A percentile compares a stretch with the other conserved stretches of the same genome.
phyloP scores from a whole-genome alignment of 2,888 invertebrate genomes.

The Allygus modestus region DNA sequence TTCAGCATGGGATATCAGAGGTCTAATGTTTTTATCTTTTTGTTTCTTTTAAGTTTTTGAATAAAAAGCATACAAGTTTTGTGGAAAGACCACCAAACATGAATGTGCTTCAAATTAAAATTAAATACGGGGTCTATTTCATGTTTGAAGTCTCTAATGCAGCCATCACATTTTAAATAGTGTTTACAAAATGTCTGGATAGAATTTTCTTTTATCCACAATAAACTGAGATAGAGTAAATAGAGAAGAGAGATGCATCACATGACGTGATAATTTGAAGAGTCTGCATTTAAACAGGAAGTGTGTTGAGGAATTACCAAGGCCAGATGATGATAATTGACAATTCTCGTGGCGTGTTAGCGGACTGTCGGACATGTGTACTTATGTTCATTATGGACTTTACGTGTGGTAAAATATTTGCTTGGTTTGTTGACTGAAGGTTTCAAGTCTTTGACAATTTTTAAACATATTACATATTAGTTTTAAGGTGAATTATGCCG shows the following conservation, averaged over 20 bases:
- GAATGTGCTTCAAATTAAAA: too few relatives aligned
- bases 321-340: conserved; percentile 31
- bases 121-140: too few relatives aligned
- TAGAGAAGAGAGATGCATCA: not conserved
- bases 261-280: not conserved
- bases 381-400: not conserved
- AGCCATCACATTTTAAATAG: too few relatives aligned
- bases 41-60: too few relatives aligned
- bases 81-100: too few relatives aligned
- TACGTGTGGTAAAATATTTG: not conserved
- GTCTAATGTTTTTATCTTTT: not conserved
- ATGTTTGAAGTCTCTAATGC: too few relatives aligned
- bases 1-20: not conserved
- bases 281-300: conserved; percentile 35
- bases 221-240: not conserved
- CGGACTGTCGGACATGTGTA: not conserved
- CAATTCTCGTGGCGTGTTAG: conserved; percentile 1
- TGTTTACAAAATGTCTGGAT: too few relatives aligned
- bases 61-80: too few relatives aligned
- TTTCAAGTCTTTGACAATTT: too few relatives aligned
- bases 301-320: conserved; percentile 33
- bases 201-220: too few relatives aligned
- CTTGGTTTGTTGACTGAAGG: not conserved
- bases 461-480: too few relatives aligned
- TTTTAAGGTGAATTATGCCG: too few relatives aligned